Percentiles rank a stretch among this genome's conserved stretches.
Conservation (phyloP, 2,797 vertebrate species). For the Bovichtus diacanthus region DNA sequence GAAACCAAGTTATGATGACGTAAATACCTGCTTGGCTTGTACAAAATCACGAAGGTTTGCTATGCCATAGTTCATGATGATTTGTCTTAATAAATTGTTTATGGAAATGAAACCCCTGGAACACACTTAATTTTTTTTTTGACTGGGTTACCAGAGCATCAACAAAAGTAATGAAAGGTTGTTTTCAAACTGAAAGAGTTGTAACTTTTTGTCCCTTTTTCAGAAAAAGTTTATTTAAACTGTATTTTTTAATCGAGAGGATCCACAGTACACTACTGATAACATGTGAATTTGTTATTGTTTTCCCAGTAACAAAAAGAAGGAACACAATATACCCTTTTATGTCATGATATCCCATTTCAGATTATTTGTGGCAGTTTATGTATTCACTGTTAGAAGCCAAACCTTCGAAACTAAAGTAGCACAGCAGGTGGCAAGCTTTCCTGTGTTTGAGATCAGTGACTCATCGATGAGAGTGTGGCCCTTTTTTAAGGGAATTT, state of each 20-base stretch:
- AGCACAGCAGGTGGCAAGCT: conserved; percentile 18
- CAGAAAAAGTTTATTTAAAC: not conserved
- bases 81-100: not conserved
- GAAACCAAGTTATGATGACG: not conserved
- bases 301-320: not conserved
- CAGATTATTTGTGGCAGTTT: not conserved
- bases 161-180: not conserved
- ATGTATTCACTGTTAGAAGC: not conserved
- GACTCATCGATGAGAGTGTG: conserved; percentile 10
- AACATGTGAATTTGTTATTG: not conserved
- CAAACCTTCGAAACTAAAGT: not conserved
- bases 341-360: not conserved
- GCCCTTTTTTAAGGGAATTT: not conserved
- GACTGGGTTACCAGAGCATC: not conserved
- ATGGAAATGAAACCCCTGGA: not conserved
- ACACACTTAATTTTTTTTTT: not conserved
- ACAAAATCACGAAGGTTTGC: no score
- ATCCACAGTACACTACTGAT: no score
- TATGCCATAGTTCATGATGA: not conserved
- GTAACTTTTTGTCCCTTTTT: no score
- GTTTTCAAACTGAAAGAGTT: no score
- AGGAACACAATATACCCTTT: not conserved
- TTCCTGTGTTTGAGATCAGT: conserved; percentile 16
- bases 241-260: not conserved
- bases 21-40: no score